Evolutionary conservation across 2,797 vertebrate species (phyloP), one percentile per base, ranked within the genome.

Genomic region (Centropyge bicolor): DNA sequence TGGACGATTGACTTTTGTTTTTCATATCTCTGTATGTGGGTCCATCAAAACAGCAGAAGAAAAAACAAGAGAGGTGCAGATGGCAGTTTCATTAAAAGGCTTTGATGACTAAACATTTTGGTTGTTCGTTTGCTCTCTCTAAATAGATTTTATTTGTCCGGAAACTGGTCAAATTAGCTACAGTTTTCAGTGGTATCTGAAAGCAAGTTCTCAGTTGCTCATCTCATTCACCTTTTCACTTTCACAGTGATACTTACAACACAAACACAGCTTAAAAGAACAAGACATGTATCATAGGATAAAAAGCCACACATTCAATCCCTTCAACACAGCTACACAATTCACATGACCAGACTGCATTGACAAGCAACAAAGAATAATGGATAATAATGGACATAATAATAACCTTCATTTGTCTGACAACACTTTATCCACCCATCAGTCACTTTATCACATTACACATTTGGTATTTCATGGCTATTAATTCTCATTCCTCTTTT

Each of bases 1-100:
- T 16, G 38, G 70, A 24, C n/a, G 6, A 84, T 67, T 82, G 77
- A 72, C 17, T 84, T 55, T 74, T 84, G 40, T 79, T 81, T 78
- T 83, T 54, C 11, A 55, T 52, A 74, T 52, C 41, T 54, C 57
- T 36, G n/a, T 60, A 54, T 52, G 63, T 62, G 71, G 60, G 49
- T 63, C 13, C 35, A 69, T 71, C 52, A 61, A 79, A 85, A 70
- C 62, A 56, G 55, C 1, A 31, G 40, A 83, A 54, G 22, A 49
- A 65, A 20, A 72, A 82, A 48, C 46, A 63, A 59, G 43, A 65
- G 36, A 71, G 27, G n/a, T 20, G 1, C 1, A 41, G 17, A 35
- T 38, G 14, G 51, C 38, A 43, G 45, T 17, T 60, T 62, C 22
- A 56, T 24, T 40, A 56, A 36, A 74, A 41, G 6, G 8, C 9